Base-by-base conservation (phyloP, 2,113 vertebrate species). In the Acanthisitta chloris region DNA sequence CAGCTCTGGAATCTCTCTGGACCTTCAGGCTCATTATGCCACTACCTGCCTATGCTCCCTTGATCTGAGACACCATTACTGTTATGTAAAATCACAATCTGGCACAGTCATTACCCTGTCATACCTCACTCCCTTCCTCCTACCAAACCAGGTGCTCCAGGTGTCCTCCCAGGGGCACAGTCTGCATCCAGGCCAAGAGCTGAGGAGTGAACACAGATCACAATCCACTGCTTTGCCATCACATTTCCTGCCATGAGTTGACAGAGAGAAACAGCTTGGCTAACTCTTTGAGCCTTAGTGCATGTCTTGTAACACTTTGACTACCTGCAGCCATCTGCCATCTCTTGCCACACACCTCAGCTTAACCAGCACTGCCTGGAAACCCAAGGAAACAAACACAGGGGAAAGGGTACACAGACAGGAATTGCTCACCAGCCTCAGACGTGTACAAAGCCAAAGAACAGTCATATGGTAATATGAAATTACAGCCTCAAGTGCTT, bases 311-410 rank as follows among this genome's bases (percentile, higher is more conserved):
- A 88, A 91, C 36, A 87, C 88, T 34, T 33, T 40, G 73, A 90
- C 95, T 92, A 93, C 94, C 89, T 96, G 90, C 70, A 94, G 89
- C 81, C 88, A 84, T 79, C 94, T 96, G 77, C 95, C 93, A 90
- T 38, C 90, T 93, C 95, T 96, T 96, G 97, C 92, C 92, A 90
- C 96, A 89, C 40, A n/a, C 24, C 25, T 83, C 62, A 51, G 5
- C 18, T 40, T 85, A 96, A 95, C 59, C 43, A 78, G 82, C 62
- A 86, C 88, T 96, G 84, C 97, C 96, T 97, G 90, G 98, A 97
- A 97, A 98, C 98, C 92, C 1, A 8, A 48, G 55, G 88, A 97
- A 98, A 98, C 97, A 98, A 98, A 98, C 91, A 98, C 21, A 67
- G 29, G 72, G 92, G 71, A 87, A 84, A 24, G 2, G 52, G 64